Percentiles rank a stretch among this genome's conserved stretches.
phyloP scores from a whole-genome alignment of 2,888 invertebrate species.

The Lamproptera curius region DNA sequence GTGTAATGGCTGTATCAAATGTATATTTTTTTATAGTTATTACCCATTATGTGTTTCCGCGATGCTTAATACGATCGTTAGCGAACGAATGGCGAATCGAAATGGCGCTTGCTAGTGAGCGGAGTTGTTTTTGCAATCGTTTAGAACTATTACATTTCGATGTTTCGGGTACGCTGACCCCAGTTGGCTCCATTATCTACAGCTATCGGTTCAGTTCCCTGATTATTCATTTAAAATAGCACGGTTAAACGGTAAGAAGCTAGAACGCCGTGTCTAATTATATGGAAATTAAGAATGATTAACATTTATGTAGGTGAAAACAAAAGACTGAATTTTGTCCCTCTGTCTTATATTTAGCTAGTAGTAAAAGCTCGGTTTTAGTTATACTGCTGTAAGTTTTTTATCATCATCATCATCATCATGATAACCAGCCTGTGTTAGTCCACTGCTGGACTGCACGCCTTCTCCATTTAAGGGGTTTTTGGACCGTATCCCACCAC shows the following conservation, averaged over 20 bases:
- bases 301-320: too few relatives aligned
- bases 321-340: too few relatives aligned
- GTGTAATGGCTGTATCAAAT: conserved; percentile 16
- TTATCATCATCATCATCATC: too few relatives aligned
- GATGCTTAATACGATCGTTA: conserved; percentile 10
- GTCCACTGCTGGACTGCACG: too few relatives aligned
- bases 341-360: too few relatives aligned
- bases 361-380: too few relatives aligned
- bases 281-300: too few relatives aligned
- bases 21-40: conserved; percentile 22
- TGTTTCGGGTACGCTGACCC: conserved; percentile 25
- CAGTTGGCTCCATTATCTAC: conserved; percentile 24
- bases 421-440: too few relatives aligned
- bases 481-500: too few relatives aligned
- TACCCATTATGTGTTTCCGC: conserved; percentile 8
- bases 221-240: conserved; percentile 34
- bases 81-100: conserved; percentile 21
- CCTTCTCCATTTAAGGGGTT: too few relatives aligned
- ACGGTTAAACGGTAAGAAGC: conserved; percentile 35
- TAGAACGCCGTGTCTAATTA: too few relatives aligned
- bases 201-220: conserved; percentile 33
- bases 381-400: too few relatives aligned
- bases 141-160: conserved; percentile 27
- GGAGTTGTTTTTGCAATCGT: conserved; percentile 21
- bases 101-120: conserved; percentile 16